phyloP scores from a whole-genome alignment of 1,140 invertebrate species.

The Delia radicum region DNA sequence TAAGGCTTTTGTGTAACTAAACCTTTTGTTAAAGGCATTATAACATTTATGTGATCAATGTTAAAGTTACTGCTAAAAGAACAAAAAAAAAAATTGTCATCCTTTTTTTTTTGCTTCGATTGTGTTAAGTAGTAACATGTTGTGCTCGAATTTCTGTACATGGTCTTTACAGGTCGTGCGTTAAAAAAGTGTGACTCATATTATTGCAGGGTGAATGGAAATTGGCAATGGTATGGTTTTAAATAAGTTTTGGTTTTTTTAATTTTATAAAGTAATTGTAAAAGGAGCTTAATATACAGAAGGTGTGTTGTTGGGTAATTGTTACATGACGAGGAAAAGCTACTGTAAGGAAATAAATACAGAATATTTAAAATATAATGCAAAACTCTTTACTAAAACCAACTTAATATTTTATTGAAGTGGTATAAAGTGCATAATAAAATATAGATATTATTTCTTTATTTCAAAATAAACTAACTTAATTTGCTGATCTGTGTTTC shows the following conservation, averaged over 20 bases:
- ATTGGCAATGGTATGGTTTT: background rate
- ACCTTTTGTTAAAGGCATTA: too few species aligned
- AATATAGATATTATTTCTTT: too few species aligned
- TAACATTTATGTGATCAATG: background rate
- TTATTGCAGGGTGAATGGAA: background rate
- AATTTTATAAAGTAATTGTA: background rate
- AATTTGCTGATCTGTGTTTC: too few species aligned
- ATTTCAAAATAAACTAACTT: too few species aligned
- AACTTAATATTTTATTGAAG: too few species aligned
- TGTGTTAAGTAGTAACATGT: background rate
- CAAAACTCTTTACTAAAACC: too few species aligned
- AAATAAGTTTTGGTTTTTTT: background rate
- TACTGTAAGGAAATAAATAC: background rate
- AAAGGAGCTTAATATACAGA: background rate
- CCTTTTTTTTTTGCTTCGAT: background rate
- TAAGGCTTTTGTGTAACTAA: background rate
- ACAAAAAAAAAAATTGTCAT: background rate
- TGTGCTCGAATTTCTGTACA: conserved; percentile 22
- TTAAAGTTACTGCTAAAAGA: background rate
- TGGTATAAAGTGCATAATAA: too few species aligned
- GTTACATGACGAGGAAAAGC: background rate
- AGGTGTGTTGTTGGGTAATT: background rate
- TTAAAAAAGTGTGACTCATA: background rate
- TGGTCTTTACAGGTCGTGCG: conserved; percentile 19
- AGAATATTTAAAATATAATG: too few species aligned